A percentile compares a stretch with the other conserved stretches of the same genome.
phyloP scores from a whole-genome alignment of 2,888 invertebrate species.

The Dasypolia templi region DNA sequence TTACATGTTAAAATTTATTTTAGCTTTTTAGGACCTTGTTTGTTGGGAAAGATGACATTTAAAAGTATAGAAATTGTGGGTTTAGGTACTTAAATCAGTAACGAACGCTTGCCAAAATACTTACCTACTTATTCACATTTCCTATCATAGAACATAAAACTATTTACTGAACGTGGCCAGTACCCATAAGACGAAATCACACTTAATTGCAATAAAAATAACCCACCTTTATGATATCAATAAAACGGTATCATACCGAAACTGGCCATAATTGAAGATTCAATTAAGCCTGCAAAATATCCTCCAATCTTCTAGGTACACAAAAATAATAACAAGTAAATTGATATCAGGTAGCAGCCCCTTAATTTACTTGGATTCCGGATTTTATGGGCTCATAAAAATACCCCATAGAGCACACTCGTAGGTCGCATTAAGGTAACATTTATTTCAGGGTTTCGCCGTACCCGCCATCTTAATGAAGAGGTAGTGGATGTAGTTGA shows the following conservation, averaged over 20 bases:
- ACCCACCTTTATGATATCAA: conserved; percentile 54
- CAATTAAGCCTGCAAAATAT: conserved; percentile 59
- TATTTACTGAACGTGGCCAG: conserved; percentile 17
- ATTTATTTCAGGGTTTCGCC: conserved; percentile 60
- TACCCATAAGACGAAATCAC: conserved; percentile 2
- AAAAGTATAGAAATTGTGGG: neutral
- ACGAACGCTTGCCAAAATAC: neutral
- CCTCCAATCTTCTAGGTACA: conserved; percentile 53
- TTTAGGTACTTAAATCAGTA: neutral
- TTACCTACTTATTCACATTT: neutral
- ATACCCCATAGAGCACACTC: conserved; percentile 64
- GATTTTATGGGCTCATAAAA: conserved; percentile 66
- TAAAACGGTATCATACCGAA: conserved; percentile 55
- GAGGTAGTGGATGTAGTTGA: conserved; percentile 46
- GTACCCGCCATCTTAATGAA: conserved; percentile 59
- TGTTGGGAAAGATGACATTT: neutral
- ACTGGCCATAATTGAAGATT: conserved; percentile 58
- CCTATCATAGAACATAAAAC: neutral
- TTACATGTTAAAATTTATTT: neutral
- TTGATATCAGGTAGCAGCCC: conserved; percentile 64
- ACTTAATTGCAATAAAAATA: conserved; percentile 49
- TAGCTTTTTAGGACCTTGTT: no score
- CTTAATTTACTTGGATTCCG: conserved; percentile 61
- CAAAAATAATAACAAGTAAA: conserved; percentile 61
- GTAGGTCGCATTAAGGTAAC: conserved; percentile 62